A percentile compares a stretch with the other conserved stretches of the same genome.
phyloP scores from a whole-genome alignment of 2,113 vertebrate species.

The Numenius arquata region DNA sequence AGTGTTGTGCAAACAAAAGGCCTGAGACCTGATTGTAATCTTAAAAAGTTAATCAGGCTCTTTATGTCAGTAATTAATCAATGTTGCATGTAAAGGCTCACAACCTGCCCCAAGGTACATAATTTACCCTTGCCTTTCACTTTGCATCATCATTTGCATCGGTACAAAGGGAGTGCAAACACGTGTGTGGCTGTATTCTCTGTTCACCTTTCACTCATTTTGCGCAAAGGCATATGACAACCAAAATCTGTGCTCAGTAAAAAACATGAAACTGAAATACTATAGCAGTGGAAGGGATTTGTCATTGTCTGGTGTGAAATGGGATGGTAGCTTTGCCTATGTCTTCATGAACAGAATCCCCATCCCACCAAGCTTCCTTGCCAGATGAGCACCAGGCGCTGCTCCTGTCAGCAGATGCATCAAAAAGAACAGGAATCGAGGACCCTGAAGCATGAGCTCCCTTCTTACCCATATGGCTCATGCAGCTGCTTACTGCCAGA shows the following conservation, averaged over 20 bases:
- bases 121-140: conserved; percentile 27
- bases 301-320: neutral
- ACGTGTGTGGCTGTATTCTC: neutral
- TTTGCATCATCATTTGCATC: conserved; percentile 17
- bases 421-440: neutral
- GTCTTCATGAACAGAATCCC: neutral
- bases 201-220: neutral
- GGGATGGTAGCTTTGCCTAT: neutral
- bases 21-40: conserved; percentile 42
- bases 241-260: neutral
- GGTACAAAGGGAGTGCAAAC: neutral
- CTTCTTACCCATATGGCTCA: accelerated
- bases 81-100: conserved; percentile 12
- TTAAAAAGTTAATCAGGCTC: conserved; percentile 17
- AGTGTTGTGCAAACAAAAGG: conserved; percentile 47
- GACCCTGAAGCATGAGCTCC: neutral
- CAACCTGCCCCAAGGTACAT: conserved; percentile 8
- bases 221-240: neutral
- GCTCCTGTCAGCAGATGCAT: neutral
- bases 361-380: neutral
- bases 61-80: conserved; percentile 62
- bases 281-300: neutral
- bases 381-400: neutral
- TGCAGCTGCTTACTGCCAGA: neutral
- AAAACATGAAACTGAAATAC: neutral